phyloP scores from a whole-genome alignment of 2,888 invertebrate species.

The Eupithecia insigniata region DNA sequence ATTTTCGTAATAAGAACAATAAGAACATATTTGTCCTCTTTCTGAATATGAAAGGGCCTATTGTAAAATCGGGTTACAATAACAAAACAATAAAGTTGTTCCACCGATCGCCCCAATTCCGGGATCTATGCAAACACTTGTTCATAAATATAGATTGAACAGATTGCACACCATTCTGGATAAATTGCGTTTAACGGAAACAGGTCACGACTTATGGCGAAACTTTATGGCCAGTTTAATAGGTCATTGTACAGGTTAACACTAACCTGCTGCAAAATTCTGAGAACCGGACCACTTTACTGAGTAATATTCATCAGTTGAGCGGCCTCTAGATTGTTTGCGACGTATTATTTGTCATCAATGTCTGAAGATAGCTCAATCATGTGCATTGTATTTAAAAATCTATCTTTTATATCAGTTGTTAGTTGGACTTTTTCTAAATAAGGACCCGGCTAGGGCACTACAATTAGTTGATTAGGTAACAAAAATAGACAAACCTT shows the following conservation, averaged over 20 bases:
- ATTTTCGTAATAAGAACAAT: background rate
- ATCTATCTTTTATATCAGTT: too few relatives aligned
- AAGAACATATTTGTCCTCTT: background rate
- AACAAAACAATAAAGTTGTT: constrained; percentile 29
- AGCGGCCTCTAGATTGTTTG: too few relatives aligned
- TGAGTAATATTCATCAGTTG: background rate
- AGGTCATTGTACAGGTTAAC: constrained; percentile 3
- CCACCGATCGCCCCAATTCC: constrained; percentile 25
- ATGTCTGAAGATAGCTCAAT: too few relatives aligned
- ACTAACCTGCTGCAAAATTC: background rate
- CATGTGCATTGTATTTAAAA: too few relatives aligned
- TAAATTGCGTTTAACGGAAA: constrained; percentile 21
- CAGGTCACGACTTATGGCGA: constrained; percentile 30
- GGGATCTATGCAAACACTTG: constrained; percentile 10
- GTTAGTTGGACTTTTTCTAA: too few relatives aligned
- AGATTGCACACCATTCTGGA: constrained; percentile 25
- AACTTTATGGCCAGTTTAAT: constrained; percentile 24
- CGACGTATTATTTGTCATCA: too few relatives aligned
- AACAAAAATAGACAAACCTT: too few relatives aligned
- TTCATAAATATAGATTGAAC: constrained; percentile 12
- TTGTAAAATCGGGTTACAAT: constrained; percentile 18
- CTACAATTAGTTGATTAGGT: too few relatives aligned
- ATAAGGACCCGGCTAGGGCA: too few relatives aligned
- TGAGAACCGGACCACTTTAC: background rate
- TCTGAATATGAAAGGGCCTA: constrained; percentile 7